Evolutionary conservation across 2,113 vertebrate genomes (phyloP).

Genomic region (Carassius carassius): DNA sequence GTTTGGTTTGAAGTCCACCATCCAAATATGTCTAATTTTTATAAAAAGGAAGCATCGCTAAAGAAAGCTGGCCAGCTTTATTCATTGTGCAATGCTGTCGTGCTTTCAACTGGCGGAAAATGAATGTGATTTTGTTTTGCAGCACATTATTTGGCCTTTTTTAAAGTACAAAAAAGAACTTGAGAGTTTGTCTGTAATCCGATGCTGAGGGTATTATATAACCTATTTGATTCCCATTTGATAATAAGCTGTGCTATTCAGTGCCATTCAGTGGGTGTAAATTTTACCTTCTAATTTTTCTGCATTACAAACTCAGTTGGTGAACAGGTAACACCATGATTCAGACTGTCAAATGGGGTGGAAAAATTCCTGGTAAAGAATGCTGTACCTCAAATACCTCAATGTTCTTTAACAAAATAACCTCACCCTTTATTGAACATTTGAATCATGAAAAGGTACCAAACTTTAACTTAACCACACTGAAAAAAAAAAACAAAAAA

Average conservation of each 20-base stretch:
- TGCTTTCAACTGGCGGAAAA: background rate
- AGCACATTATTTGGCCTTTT: background rate
- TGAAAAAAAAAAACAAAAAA: no score
- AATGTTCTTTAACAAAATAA: no score
- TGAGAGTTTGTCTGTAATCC: background rate
- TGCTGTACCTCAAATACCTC: no score
- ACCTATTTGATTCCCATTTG: background rate
- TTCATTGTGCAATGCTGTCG: background rate
- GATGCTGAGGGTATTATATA: background rate
- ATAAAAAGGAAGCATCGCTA: background rate
- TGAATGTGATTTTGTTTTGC: background rate
- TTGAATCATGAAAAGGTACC: background rate
- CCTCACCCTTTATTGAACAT: background rate
- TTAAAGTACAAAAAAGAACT: background rate
- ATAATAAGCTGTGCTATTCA: background rate
- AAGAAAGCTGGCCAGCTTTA: background rate
- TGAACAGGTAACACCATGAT: background rate
- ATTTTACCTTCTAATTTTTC: background rate
- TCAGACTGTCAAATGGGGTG: background rate
- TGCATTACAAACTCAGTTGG: background rate
- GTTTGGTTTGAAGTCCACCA: background rate
- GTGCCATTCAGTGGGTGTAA: background rate
- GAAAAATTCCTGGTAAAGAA: background rate
- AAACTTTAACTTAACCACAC: background rate
- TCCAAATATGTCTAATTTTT: background rate